Evolutionary conservation across 2,797 vertebrate species (phyloP).

Genomic region (Cichlasoma orientale): DNA sequence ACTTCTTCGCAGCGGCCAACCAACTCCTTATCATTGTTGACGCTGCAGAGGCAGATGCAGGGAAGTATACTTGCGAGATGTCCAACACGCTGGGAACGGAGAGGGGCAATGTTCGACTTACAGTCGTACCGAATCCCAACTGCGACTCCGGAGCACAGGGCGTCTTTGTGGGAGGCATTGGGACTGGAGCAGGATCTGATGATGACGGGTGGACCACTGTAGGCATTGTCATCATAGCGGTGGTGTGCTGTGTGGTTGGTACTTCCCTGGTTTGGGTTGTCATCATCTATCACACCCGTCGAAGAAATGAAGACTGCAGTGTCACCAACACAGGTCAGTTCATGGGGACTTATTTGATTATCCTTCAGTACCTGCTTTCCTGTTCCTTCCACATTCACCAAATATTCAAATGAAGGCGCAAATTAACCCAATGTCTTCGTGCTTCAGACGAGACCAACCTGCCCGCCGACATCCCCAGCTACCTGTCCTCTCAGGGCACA

Average conservation of each 20-base stretch:
- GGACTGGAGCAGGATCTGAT: constrained; percentile 60
- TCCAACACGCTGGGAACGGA: constrained; percentile 94
- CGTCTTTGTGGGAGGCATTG: constrained; percentile 7
- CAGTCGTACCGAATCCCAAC: constrained; percentile 90
- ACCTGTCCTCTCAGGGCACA: constrained; percentile 95
- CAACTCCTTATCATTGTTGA: constrained; percentile 97
- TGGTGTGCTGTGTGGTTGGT: constrained; percentile 98
- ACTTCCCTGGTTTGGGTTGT: constrained; percentile 98
- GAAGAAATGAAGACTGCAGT: constrained; percentile 93
- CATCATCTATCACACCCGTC: constrained; percentile 97
- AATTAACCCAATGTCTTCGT: not conserved
- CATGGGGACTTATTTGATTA: not conserved
- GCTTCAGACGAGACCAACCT: constrained; percentile 93
- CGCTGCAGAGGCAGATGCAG: constrained; percentile 87
- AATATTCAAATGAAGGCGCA: not conserved
- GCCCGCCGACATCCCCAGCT: constrained; percentile 95
- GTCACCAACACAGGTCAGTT: constrained; percentile 94
- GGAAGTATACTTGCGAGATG: constrained; percentile 96
- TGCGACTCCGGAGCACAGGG: constrained; percentile 87
- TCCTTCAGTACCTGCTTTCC: not conserved
- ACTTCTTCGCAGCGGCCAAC: constrained; percentile 96
- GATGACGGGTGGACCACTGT: constrained; percentile 94
- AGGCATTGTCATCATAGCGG: constrained; percentile 96
- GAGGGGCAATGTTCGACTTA: constrained; percentile 89
- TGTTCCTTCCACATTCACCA: not conserved